phyloP scores from a whole-genome alignment of 2,113 vertebrate genomes.

The Strix uralensis region DNA sequence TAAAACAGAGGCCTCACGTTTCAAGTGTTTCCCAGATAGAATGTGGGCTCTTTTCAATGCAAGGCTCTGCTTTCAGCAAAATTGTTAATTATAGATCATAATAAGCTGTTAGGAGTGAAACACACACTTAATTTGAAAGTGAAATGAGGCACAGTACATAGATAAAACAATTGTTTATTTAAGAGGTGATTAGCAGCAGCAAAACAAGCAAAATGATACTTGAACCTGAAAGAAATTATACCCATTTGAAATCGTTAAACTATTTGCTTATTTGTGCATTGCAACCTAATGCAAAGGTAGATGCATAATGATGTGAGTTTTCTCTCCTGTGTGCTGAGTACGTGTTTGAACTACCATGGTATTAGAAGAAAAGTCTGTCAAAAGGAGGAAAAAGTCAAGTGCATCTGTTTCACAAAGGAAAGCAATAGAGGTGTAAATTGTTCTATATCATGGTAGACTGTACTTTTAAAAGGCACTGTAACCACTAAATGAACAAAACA shows the following conservation, averaged over 20 bases:
- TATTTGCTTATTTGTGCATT: slow-evolving; percentile 54
- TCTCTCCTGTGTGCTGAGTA: background rate
- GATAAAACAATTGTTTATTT: slow-evolving; percentile 81
- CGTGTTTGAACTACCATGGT: slow-evolving; percentile 19
- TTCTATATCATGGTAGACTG: slow-evolving; percentile 51
- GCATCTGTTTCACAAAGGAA: slow-evolving; percentile 50
- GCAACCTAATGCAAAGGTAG: slow-evolving; percentile 42
- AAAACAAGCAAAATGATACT: slow-evolving; percentile 76
- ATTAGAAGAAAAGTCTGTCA: slow-evolving; percentile 54
- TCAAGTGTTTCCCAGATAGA: slow-evolving; percentile 55
- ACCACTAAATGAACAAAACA: slow-evolving; percentile 66
- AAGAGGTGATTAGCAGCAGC: slow-evolving; percentile 77
- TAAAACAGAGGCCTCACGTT: slow-evolving; percentile 50
- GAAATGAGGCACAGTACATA: slow-evolving; percentile 79
- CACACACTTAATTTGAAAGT: slow-evolving; percentile 78
- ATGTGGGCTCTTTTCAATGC: slow-evolving; percentile 64
- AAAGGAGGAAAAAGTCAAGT: slow-evolving; percentile 32
- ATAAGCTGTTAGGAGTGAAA: slow-evolving; percentile 74
- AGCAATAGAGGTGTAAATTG: slow-evolving; percentile 60
- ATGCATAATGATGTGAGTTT: background rate
- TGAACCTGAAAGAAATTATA: slow-evolving; percentile 75
- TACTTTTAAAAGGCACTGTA: slow-evolving; percentile 66
- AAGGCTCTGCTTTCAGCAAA: slow-evolving; percentile 72
- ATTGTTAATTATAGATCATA: slow-evolving; percentile 78
- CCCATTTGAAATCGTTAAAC: slow-evolving; percentile 63